phyloP scores from a whole-genome alignment of 1,140 invertebrate genomes.

The Trichogramma pretiosum region DNA sequence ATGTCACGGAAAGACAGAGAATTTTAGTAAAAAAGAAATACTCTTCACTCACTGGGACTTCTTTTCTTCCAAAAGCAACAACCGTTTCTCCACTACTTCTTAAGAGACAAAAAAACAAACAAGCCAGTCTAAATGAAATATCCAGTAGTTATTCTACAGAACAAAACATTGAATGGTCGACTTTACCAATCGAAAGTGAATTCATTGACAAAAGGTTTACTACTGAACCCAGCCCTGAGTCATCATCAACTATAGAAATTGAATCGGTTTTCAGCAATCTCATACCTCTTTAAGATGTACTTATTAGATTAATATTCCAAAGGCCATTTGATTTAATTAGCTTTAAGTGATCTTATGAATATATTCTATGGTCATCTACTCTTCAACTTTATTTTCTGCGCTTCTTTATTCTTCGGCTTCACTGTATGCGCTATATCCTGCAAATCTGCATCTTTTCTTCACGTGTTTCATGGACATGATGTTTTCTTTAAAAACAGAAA shows the following conservation, averaged over 20 bases:
- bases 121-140: constrained; percentile 33
- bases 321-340: constrained; percentile 8
- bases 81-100: background rate
- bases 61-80: constrained; percentile 27
- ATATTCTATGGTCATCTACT: too few species aligned
- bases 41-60: constrained; percentile 35
- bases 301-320: constrained; percentile 5
- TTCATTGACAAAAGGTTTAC: constrained; percentile 32
- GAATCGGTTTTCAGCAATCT: constrained; percentile 43
- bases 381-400: constrained; percentile 13
- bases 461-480: constrained; percentile 5
- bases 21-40: constrained; percentile 43
- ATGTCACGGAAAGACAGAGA: constrained; percentile 42
- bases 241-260: constrained; percentile 43
- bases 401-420: constrained; percentile 12
- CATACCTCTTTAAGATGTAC: constrained; percentile 20
- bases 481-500: constrained; percentile 11
- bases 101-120: constrained; percentile 8
- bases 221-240: constrained; percentile 34
- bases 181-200: constrained; percentile 38
- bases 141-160: constrained; percentile 26
- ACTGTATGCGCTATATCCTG: constrained; percentile 13
- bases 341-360: too few species aligned
- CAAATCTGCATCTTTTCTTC: constrained; percentile 15
- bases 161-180: constrained; percentile 32